Evolutionary conservation across 2,797 vertebrate species (phyloP).

Genomic region (Euphonia xanthogaster): DNA sequence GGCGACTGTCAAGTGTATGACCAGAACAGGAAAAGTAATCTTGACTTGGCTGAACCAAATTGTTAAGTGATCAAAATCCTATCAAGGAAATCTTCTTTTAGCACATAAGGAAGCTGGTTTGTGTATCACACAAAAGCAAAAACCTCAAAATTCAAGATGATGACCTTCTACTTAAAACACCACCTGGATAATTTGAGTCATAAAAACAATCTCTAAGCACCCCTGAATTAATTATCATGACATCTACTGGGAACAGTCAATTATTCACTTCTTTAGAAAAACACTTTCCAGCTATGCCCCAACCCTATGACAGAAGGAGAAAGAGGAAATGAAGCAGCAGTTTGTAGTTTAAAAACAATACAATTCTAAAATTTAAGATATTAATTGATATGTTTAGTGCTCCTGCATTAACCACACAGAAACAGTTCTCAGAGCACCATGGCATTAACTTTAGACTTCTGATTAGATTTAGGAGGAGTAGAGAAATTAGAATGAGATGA

Average conservation of each 20-base stretch:
- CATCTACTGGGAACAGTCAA: background rate
- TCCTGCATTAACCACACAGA: background rate
- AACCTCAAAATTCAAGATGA: background rate
- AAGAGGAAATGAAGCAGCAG: slow-evolving; percentile 14
- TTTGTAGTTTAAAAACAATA: background rate
- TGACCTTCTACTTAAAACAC: background rate
- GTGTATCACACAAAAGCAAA: background rate
- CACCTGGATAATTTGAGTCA: background rate
- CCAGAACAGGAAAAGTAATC: background rate
- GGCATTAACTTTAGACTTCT: background rate
- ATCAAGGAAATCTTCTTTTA: background rate
- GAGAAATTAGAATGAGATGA: background rate
- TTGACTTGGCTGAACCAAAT: background rate
- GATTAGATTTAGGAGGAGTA: background rate
- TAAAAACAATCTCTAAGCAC: background rate
- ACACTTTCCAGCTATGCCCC: background rate
- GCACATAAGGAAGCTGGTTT: background rate
- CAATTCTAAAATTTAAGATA: background rate
- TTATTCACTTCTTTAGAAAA: background rate
- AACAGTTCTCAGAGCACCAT: background rate
- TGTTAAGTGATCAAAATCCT: background rate
- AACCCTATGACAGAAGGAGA: background rate
- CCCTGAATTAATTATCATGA: background rate
- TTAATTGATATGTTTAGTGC: background rate
- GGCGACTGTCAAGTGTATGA: background rate